Evolutionary conservation across 2,797 vertebrate genomes (phyloP).

Genomic region (Argya squamiceps): DNA sequence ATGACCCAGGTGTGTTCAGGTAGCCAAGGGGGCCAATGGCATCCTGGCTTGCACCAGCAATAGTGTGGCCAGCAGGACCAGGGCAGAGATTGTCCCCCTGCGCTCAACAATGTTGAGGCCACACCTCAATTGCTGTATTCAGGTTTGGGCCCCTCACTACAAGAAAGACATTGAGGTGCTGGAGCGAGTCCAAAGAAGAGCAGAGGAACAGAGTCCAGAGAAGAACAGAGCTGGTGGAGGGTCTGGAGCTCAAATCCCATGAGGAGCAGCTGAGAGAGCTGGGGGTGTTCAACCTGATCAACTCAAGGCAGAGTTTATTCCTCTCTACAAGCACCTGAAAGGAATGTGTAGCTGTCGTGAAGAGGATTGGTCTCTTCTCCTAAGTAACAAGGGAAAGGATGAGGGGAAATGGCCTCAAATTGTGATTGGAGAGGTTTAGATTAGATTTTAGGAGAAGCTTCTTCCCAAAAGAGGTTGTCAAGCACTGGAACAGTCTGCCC

Average conservation of each 20-base stretch:
- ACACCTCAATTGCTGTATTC: accelerated
- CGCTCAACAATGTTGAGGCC: accelerated
- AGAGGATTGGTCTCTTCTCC: too few relatives aligned
- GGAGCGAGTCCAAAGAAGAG: neutral
- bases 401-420: neutral
- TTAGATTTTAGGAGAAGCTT: neutral
- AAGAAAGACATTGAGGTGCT: neutral
- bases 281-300: accelerated
- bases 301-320: neutral
- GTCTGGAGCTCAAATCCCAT: accelerated
- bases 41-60: neutral
- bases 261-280: neutral
- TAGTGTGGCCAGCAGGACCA: neutral
- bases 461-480: neutral
- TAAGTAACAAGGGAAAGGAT: neutral
- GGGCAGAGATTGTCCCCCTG: neutral
- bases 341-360: accelerated
- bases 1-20: neutral
- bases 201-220: neutral
- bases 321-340: neutral
- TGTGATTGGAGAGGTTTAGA: neutral
- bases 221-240: accelerated
- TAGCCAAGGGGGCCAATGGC: neutral
- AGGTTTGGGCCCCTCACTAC: accelerated
- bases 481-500: neutral